Evolutionary conservation across 2,113 vertebrate species (phyloP), one percentile per base, ranked within the genome.

Genomic region (Fukomys damarensis): DNA sequence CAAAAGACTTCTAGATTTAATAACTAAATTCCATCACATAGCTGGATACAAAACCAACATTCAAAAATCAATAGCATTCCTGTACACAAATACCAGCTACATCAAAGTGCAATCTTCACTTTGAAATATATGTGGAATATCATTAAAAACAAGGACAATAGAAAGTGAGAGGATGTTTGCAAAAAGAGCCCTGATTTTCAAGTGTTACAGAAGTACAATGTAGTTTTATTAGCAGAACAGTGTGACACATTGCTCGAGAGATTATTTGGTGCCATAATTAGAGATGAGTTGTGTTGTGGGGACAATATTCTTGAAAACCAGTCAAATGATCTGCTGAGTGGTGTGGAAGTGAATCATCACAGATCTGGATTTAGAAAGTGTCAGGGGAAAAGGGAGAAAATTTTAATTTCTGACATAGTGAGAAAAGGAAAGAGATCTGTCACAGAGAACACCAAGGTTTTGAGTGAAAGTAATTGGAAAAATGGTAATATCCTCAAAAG

Each of bases 401-500:
- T 83, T 93, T 89, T 16, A 81, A 92, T 81, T 89, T 93, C 88
- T 96, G 90, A 92, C 72, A 95, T 16, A 77, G 68, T n/a, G 20
- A 90, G 76, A 35, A 89, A 93, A 79, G 30, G 38, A 86, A 63
- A 74, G 84, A 93, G 80, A 41, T 49, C 58, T 96, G 81, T 96
- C 94, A 96, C 38, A 89, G 88, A 92, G 43, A 97, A 93, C 59
- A 77, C 85, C 14, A 58, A 82, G 30, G 26, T 95, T 96, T 74
- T 90, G 93, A 97, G 94, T 92, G 84, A 97, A 96, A 84, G 70
- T 92, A 96, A 96, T 94, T 97, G 96, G 63, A 79, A 96, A 98
- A 97, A 96, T 90, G 80, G 90, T 93, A 96, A 92, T 97, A 86
- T 92, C 91, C 76, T 96, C 79, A 89, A 58, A 81, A 94, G 38